Evolutionary conservation across 2,113 vertebrate species (phyloP).

Genomic region (Zosterops hypoxanthus): DNA sequence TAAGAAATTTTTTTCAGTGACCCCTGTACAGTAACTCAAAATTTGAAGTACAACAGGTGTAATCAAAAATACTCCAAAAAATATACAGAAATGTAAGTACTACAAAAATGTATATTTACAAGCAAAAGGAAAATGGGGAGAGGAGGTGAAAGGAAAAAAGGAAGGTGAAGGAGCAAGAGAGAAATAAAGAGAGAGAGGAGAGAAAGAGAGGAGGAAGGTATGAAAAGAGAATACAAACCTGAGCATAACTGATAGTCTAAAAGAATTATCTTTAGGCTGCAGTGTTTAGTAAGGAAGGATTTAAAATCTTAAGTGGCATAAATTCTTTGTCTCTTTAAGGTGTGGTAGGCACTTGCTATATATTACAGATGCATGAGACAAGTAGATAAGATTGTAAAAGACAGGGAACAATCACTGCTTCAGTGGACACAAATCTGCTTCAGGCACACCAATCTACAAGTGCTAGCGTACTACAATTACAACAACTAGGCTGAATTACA

Average conservation of each 20-base stretch:
- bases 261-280: background rate
- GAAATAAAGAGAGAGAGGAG: background rate
- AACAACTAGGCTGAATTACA: conserved; percentile 75
- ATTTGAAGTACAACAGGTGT: background rate
- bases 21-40: background rate
- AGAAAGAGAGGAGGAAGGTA: background rate
- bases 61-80: background rate
- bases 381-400: conserved; percentile 49
- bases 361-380: conserved; percentile 53
- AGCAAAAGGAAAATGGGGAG: background rate
- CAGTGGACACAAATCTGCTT: conserved; percentile 28
- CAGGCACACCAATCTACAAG: conserved; percentile 61
- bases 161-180: fast-evolving
- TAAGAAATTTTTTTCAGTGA: background rate
- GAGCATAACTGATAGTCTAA: background rate
- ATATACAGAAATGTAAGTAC: background rate
- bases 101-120: background rate
- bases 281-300: background rate
- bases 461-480: conserved; percentile 59
- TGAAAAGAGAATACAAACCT: background rate
- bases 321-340: background rate
- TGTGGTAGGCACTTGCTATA: background rate
- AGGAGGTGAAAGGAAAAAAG: background rate
- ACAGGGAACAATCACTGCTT: background rate
- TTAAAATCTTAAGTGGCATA: conserved; percentile 8